A percentile compares a stretch with the other conserved stretches of the same genome.
These are phyloP conservation scores for Lemur catta DNA, from an alignment of 2,797 vertebrate genomes.

Conservation along the genomic window DNA sequence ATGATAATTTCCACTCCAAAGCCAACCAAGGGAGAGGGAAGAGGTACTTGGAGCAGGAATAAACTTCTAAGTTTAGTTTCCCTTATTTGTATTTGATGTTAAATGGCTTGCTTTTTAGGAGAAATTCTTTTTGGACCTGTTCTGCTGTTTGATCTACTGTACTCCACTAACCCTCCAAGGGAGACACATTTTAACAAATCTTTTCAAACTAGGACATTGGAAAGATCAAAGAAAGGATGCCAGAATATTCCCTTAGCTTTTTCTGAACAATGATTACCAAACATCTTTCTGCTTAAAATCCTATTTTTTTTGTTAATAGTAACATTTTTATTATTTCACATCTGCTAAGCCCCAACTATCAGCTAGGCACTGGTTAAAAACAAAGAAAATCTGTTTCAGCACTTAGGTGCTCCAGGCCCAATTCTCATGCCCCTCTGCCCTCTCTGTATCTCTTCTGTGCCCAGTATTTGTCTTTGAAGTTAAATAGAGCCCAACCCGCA, in stretches of 20 bases:
- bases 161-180: not conserved
- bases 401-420: slow-evolving; percentile 12
- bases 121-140: not conserved
- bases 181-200: slow-evolving; percentile 9
- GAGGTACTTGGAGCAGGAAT: not conserved
- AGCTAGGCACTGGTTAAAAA: slow-evolving; percentile 33
- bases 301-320: slow-evolving; percentile 58
- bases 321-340: slow-evolving; percentile 69
- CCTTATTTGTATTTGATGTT: not conserved
- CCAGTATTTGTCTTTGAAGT: slow-evolving; percentile 75
- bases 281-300: slow-evolving; percentile 42
- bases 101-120: not conserved
- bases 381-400: slow-evolving; percentile 53
- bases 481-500: not conserved
- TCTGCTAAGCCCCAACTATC: slow-evolving; percentile 40
- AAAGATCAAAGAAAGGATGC: slow-evolving; percentile 43
- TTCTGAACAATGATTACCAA: slow-evolving; percentile 19
- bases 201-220: not conserved
- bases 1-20: not conserved
- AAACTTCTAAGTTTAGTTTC: not conserved
- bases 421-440: slow-evolving; percentile 75
- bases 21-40: not conserved
- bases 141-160: not conserved
- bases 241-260: not conserved
- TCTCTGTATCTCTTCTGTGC: slow-evolving; percentile 40